phyloP scores from a whole-genome alignment of 2,888 invertebrate species.

The Cerceris ruficornis region DNA sequence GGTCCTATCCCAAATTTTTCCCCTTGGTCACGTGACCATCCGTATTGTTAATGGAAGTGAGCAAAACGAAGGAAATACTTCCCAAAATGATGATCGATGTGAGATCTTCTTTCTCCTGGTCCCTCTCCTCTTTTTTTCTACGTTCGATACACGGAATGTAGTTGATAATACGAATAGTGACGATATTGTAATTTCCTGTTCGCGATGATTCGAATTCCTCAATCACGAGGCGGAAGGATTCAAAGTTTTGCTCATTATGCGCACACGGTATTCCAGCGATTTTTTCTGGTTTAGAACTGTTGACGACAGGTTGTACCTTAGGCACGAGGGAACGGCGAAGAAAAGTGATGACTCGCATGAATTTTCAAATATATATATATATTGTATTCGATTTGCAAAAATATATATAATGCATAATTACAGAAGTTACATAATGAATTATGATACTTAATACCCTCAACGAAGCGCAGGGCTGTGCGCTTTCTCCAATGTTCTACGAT shows the following conservation, averaged over 20 bases:
- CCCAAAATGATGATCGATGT: constrained; percentile 29
- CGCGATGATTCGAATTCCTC: not conserved
- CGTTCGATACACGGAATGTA: no score
- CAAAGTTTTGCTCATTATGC: constrained; percentile 44
- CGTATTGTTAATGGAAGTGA: constrained; percentile 5
- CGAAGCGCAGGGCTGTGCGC: constrained; percentile 6
- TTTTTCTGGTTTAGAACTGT: constrained; percentile 15
- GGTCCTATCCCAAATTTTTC: constrained; percentile 20
- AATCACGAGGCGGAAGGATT: constrained; percentile 13
- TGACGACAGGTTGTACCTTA: constrained; percentile 28
- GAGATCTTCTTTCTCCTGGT: not conserved
- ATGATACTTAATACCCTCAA: constrained; percentile 32
- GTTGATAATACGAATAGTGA: no score
- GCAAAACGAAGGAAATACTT: constrained; percentile 16
- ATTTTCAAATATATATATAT: constrained; percentile 73
- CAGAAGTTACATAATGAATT: constrained; percentile 57
- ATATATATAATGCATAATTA: constrained; percentile 71
- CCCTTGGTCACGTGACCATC: constrained; percentile 17
- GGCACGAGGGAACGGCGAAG: constrained; percentile 32
- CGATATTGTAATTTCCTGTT: not conserved
- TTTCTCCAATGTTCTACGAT: constrained; percentile 8
- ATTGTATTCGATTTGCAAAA: constrained; percentile 74
- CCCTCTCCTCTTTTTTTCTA: no score
- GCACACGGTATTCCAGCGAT: constrained; percentile 49
- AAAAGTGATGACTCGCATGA: constrained; percentile 41